Conservation (phyloP, 2,888 invertebrate genomes). For the Aethes cnicana region DNA sequence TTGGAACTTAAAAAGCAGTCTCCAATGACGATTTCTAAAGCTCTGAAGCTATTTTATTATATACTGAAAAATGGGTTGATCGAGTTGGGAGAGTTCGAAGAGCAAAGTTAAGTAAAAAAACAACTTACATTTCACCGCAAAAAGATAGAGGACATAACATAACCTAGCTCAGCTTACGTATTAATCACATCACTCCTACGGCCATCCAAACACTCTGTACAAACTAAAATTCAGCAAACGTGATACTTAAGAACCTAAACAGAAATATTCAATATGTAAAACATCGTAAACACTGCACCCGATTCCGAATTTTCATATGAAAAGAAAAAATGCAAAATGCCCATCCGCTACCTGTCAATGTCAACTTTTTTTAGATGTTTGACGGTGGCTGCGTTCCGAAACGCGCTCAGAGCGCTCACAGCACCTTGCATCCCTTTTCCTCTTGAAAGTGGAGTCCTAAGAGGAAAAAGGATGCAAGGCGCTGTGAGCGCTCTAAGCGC, state of each 20-base stretch:
- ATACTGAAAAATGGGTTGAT: slow-evolving; percentile 5
- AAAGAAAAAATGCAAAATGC: slow-evolving; percentile 18
- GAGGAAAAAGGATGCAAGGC: too few species aligned
- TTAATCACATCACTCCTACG: slow-evolving; percentile 36
- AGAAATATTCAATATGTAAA: slow-evolving; percentile 6
- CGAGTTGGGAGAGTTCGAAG: slow-evolving; percentile 22
- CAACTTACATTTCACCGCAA: slow-evolving; percentile 62
- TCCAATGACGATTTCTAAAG: background rate
- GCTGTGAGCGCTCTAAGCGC: too few species aligned
- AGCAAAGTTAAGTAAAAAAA: slow-evolving; percentile 29
- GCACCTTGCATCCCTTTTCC: too few species aligned
- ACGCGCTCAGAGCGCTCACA: too few species aligned
- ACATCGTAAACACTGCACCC: slow-evolving; percentile 23
- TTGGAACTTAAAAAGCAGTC: background rate
- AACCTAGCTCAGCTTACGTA: slow-evolving; percentile 60
- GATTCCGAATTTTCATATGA: slow-evolving; percentile 12
- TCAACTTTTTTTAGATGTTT: slow-evolving; percentile 9
- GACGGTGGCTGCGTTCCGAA: too few species aligned
- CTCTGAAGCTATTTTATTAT: background rate
- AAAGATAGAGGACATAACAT: slow-evolving; percentile 62
- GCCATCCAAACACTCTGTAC: background rate
- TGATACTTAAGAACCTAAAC: slow-evolving; percentile 7
- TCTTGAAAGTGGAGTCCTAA: too few species aligned
- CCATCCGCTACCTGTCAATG: slow-evolving; percentile 27
- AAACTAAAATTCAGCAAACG: slow-evolving; percentile 4